These are phyloP conservation scores for Lepidocolaptes lacrymiger DNA, from an alignment of 2,797 vertebrate genomes.

Conservation along the genomic window DNA sequence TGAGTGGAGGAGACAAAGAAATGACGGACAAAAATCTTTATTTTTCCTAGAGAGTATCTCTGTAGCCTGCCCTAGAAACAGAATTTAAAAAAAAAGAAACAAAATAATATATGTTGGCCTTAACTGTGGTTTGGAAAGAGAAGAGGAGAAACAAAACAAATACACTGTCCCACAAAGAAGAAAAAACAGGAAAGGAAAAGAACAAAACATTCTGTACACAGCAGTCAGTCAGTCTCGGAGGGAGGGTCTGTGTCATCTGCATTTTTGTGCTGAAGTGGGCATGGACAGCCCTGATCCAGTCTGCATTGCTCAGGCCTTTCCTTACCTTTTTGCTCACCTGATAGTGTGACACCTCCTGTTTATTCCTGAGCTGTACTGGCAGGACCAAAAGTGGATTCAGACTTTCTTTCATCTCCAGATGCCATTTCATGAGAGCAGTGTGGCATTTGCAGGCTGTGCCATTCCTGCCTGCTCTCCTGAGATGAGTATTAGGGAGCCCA, in stretches of 20 bases:
- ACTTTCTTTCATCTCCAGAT: not conserved
- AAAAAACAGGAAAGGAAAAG: constrained; percentile 72
- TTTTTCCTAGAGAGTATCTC: not conserved
- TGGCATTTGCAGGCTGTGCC: not conserved
- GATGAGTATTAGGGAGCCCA: not conserved
- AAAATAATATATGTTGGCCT: constrained; percentile 3
- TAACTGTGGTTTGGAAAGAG: constrained; percentile 41
- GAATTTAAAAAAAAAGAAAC: not conserved
- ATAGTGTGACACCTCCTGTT: not conserved
- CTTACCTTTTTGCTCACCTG: not conserved
- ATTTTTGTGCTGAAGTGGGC: constrained; percentile 20
- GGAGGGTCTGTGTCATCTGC: constrained; percentile 31
- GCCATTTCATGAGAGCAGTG: accelerated
- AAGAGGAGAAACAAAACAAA: constrained; percentile 67
- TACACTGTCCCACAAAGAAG: constrained; percentile 48
- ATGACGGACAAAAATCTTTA: not conserved
- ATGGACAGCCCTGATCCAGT: not conserved
- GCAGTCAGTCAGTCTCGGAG: constrained; percentile 43
- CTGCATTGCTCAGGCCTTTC: not conserved
- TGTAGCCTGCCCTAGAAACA: not conserved
- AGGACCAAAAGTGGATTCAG: not conserved
- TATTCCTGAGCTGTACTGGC: not conserved
- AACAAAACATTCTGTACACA: constrained; percentile 70
- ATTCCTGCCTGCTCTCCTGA: not conserved
- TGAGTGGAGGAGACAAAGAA: not conserved